These are phyloP conservation scores for Latrodectus geometricus DNA, from an alignment of 1,140 invertebrate genomes.

Conservation along the genomic window DNA sequence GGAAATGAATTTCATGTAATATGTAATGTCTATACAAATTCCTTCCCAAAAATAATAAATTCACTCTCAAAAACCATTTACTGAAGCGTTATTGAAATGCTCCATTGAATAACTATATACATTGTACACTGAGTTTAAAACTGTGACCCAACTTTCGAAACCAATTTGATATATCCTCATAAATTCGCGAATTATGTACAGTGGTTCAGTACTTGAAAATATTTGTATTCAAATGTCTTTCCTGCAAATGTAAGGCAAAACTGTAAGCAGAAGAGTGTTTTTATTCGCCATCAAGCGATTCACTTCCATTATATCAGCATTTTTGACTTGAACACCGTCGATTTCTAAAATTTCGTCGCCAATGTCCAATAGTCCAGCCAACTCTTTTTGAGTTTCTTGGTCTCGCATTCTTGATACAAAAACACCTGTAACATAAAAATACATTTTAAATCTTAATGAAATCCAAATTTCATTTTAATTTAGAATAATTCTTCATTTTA, in stretches of 20 bases:
- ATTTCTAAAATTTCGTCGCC: constrained; percentile 69
- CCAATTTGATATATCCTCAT: not conserved
- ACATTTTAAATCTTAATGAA: too few relatives aligned
- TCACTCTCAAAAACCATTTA: not conserved
- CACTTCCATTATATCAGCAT: constrained; percentile 61
- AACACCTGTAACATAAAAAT: constrained; percentile 66
- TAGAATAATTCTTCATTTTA: not conserved
- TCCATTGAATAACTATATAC: not conserved
- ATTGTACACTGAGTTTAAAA: not conserved
- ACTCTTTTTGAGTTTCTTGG: constrained; percentile 64
- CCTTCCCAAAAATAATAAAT: not conserved
- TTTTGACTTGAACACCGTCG: constrained; percentile 64
- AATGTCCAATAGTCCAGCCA: constrained; percentile 67
- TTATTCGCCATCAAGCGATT: constrained; percentile 63
- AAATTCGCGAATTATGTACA: not conserved
- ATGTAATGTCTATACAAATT: too few relatives aligned
- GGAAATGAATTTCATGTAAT: too few relatives aligned
- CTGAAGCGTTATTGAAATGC: too few relatives aligned
- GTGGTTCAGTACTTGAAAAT: too few relatives aligned
- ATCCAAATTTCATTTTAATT: too few relatives aligned
- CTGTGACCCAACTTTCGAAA: not conserved
- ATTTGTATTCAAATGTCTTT: constrained; percentile 40
- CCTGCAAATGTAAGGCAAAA: constrained; percentile 60
- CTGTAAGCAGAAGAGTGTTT: constrained; percentile 53
- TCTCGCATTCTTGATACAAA: constrained; percentile 68